These are phyloP conservation scores for Australoheros facetus DNA, from an alignment of 2,797 vertebrate species.

Conservation along the genomic window DNA sequence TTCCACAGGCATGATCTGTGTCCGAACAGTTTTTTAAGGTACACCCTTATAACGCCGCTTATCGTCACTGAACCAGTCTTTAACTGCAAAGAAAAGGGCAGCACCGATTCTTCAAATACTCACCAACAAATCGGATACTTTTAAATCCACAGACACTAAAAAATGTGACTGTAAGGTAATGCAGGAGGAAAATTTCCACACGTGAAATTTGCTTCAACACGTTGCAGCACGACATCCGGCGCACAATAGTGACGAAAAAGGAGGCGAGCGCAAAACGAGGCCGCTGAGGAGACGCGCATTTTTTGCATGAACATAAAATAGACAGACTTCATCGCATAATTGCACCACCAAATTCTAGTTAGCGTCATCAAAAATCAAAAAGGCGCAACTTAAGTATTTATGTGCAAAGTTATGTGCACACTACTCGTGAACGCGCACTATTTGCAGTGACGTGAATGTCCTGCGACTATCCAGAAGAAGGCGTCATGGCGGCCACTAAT, in stretches of 20 bases:
- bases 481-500: slow-evolving; percentile 70
- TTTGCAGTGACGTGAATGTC: slow-evolving; percentile 35
- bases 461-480: slow-evolving; percentile 44
- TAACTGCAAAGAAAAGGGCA: not conserved
- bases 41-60: not conserved
- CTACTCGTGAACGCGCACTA: not conserved
- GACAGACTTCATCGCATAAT: not conserved
- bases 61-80: not conserved
- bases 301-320: not conserved
- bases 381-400: not conserved
- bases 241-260: slow-evolving; percentile 27
- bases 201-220: slow-evolving; percentile 69
- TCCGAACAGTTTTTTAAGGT: not conserved
- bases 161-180: not conserved
- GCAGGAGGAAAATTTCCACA: slow-evolving; percentile 42
- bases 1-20: not conserved
- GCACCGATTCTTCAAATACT: slow-evolving; percentile 18
- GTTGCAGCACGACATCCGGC: slow-evolving; percentile 70
- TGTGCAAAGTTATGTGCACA: not conserved
- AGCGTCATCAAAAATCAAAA: not conserved
- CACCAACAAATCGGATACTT: slow-evolving; percentile 27
- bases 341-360: not conserved
- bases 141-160: not conserved
- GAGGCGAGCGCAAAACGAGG: not conserved
- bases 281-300: not conserved